Conservation (phyloP, 37 sponge, comb jelly and placozoan species). For the Theonella swinhoei region DNA sequence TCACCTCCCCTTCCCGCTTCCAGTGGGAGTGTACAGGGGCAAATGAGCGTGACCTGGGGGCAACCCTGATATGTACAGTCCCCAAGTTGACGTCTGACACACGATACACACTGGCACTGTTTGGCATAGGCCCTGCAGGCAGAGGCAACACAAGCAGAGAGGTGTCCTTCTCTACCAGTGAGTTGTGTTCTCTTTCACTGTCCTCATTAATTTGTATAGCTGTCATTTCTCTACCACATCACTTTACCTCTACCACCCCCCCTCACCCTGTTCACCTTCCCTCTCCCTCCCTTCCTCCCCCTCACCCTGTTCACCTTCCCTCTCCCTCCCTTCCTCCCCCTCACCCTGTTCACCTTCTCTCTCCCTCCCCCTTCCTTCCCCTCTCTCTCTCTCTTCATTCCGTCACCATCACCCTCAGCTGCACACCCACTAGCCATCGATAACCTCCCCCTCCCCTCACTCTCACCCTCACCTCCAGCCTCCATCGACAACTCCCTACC, state of each 20-base stretch:
- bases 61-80: not conserved
- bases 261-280: not conserved
- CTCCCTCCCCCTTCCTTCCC: not conserved
- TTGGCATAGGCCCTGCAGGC: not conserved
- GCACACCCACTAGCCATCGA: no score
- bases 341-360: not conserved
- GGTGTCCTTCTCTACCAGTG: not conserved
- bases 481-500: not conserved
- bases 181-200: not conserved
- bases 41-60: not conserved
- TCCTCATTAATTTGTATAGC: not conserved
- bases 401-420: no score
- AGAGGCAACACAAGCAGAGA: not conserved
- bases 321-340: not conserved
- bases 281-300: not conserved
- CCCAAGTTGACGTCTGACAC: not conserved
- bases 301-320: not conserved
- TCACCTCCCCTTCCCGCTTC: slow-evolving; percentile 8
- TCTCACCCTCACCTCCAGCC: not conserved
- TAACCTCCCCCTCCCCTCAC: no score
- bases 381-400: no score
- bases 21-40: not conserved
- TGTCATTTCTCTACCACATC: no score
- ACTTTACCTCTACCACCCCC: no score
- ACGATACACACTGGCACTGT: not conserved